These are phyloP conservation scores for Lepus timidus DNA, from an alignment of 2,113 vertebrate genomes.

Conservation along the genomic window DNA sequence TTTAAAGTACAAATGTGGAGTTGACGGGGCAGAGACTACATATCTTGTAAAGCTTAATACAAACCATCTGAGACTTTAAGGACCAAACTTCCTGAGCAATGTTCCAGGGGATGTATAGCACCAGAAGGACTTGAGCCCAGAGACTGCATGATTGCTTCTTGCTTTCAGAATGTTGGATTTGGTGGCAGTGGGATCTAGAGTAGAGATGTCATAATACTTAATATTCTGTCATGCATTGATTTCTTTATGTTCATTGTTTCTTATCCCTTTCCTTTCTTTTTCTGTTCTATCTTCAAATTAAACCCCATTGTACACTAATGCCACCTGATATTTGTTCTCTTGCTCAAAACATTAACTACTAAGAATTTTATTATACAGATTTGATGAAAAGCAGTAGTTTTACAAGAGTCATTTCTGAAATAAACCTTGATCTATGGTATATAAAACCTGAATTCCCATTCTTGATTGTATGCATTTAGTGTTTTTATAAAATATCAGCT, in stretches of 20 bases:
- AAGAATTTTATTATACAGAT: not conserved
- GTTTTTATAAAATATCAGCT: not conserved
- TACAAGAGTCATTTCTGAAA: not conserved
- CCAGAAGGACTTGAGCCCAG: not conserved
- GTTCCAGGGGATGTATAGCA: not conserved
- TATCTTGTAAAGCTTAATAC: not conserved
- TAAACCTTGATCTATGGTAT: not conserved
- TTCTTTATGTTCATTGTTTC: not conserved
- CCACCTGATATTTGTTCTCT: not conserved
- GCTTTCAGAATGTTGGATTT: not conserved
- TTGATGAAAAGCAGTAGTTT: not conserved
- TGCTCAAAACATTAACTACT: not conserved
- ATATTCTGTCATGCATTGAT: not conserved
- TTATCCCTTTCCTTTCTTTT: not conserved
- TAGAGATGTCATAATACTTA: not conserved
- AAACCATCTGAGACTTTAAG: not conserved
- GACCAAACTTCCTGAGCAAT: not conserved
- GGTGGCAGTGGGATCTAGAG: too few species aligned
- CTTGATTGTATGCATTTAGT: not conserved
- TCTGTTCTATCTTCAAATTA: not conserved
- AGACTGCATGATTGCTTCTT: not conserved
- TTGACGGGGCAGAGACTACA: not conserved
- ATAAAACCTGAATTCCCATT: not conserved
- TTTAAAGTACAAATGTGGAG: not conserved
- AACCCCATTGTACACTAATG: not conserved